Conservation (phyloP, 2,888 invertebrate species). For the Nomada hirtipes region DNA sequence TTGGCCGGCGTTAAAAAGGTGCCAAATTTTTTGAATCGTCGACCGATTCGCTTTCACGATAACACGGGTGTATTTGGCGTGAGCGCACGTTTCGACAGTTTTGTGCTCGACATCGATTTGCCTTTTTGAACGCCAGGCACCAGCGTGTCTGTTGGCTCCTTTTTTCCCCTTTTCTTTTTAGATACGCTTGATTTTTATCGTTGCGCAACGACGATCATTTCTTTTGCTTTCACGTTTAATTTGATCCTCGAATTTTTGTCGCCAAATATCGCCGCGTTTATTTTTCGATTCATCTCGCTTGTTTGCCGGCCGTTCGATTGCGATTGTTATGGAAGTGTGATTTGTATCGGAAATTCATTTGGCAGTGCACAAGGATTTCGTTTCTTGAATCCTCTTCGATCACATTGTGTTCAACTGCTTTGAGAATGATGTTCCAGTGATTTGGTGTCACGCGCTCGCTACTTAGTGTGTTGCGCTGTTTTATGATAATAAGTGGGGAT, state of each 20-base stretch:
- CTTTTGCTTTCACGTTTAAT: conserved; percentile 5
- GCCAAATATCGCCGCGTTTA: conserved; percentile 5
- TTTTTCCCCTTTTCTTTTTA: conserved; percentile 1
- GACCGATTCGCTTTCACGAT: conserved; percentile 62
- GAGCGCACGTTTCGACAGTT: conserved; percentile 32
- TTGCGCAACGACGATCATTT: conserved; percentile 28
- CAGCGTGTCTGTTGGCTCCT: background rate
- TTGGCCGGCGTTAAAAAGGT: conserved; percentile 75
- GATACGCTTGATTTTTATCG: conserved; percentile 4
- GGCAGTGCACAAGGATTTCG: background rate
- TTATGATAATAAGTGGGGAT: no score
- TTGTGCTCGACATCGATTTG: conserved; percentile 27
- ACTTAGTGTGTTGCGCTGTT: no score
- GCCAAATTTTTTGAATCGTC: conserved; percentile 76
- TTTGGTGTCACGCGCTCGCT: no score
- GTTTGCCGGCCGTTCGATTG: no score
- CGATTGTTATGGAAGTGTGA: background rate
- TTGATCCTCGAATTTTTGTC: conserved; percentile 2
- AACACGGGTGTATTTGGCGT: conserved; percentile 34
- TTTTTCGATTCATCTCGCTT: background rate
- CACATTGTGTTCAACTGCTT: conserved; percentile 6
- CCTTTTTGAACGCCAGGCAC: background rate
- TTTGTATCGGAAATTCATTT: background rate
- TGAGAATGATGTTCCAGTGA: no score
- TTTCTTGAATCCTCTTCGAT: background rate